Evolutionary conservation across 2,888 invertebrate species (phyloP).

Genomic region (Tiphia femorata): DNA sequence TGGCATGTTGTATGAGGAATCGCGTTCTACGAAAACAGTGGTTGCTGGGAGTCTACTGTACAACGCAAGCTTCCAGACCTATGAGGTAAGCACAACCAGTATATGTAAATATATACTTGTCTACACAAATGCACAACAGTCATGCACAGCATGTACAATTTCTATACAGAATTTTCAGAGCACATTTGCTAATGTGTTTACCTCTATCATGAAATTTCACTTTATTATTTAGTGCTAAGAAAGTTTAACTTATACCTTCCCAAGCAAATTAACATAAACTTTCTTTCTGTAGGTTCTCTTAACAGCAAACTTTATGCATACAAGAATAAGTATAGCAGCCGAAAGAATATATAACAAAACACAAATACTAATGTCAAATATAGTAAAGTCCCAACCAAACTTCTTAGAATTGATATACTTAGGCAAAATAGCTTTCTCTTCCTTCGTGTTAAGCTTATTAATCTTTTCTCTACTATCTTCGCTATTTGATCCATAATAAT

Average conservation of each 20-base stretch:
- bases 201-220: too few relatives aligned
- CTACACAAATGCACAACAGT: background rate
- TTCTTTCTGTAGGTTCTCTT: conserved; percentile 81
- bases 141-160: background rate
- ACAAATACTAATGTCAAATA: conserved; percentile 82
- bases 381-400: conserved; percentile 72
- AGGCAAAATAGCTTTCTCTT: conserved; percentile 36
- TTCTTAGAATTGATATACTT: conserved; percentile 43
- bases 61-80: too few relatives aligned
- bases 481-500: conserved; percentile 43
- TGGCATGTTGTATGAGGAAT: too few relatives aligned
- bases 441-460: conserved; percentile 31
- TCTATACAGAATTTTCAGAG: too few relatives aligned
- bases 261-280: conserved; percentile 26
- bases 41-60: too few relatives aligned
- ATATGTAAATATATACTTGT: background rate
- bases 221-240: too few relatives aligned
- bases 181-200: too few relatives aligned
- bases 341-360: conserved; percentile 82
- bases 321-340: conserved; percentile 80
- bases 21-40: too few relatives aligned
- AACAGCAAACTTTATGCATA: conserved; percentile 82
- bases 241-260: conserved; percentile 32
- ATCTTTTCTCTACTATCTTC: conserved; percentile 8
- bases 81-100: background rate